A percentile compares a stretch with the other conserved stretches of the same genome.
Conservation (phyloP, 2,113 vertebrate species). For the Thryonomys swinderianus region DNA sequence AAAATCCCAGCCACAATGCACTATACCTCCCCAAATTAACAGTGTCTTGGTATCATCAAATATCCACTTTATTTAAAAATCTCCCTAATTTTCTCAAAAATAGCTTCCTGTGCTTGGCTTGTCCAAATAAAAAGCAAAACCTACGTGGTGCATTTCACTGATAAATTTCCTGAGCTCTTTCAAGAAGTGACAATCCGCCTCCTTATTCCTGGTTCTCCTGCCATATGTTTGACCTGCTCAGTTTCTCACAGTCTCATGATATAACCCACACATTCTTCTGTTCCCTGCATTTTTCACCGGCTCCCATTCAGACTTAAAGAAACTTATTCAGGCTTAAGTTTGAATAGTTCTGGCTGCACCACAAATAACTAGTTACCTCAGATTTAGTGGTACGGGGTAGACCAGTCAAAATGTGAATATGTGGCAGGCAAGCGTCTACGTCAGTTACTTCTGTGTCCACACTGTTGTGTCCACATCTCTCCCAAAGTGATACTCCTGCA, state of each 20-base stretch:
- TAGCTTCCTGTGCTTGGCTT: background rate
- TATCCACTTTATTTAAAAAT: background rate
- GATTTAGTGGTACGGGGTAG: background rate
- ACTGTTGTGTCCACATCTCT: background rate
- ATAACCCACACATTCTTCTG: background rate
- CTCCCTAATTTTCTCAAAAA: conserved; percentile 4
- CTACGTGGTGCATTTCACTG: background rate
- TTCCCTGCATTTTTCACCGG: background rate
- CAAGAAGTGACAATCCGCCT: fast-evolving
- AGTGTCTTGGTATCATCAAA: background rate
- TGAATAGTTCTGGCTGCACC: background rate
- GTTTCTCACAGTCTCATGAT: background rate
- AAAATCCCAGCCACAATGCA: background rate
- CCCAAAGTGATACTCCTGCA: background rate
- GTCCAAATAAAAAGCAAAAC: background rate
- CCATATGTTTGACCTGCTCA: background rate
- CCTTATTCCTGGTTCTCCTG: background rate
- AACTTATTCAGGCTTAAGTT: background rate
- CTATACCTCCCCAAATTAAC: background rate
- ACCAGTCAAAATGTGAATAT: background rate
- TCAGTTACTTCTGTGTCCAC: background rate
- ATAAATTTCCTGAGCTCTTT: background rate
- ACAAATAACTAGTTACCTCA: background rate
- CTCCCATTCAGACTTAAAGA: background rate
- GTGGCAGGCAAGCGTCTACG: background rate